phyloP scores from a whole-genome alignment of 1,140 invertebrate genomes.

The Halictus rubicundus region DNA sequence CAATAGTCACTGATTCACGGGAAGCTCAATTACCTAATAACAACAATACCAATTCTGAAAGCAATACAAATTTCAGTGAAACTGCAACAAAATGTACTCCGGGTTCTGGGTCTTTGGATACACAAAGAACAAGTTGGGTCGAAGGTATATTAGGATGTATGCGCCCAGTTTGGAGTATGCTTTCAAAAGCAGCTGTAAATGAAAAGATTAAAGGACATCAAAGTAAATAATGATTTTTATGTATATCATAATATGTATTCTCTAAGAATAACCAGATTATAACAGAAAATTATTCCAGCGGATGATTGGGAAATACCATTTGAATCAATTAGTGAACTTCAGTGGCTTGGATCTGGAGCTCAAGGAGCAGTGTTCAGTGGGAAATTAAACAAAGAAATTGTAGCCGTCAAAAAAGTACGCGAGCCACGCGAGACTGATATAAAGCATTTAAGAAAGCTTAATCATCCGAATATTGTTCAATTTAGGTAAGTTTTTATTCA shows the following conservation, averaged over 20 bases:
- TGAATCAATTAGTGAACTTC: conserved; percentile 93
- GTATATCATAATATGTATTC: background rate
- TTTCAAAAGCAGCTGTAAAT: conserved; percentile 88
- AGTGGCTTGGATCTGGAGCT: conserved; percentile 97
- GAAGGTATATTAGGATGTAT: conserved; percentile 93
- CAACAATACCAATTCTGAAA: conserved; percentile 72
- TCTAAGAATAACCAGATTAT: conserved; percentile 8
- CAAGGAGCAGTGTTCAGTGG: conserved; percentile 98
- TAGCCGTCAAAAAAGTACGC: conserved; percentile 98
- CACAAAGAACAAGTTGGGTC: conserved; percentile 86
- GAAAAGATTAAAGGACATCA: conserved; percentile 84
- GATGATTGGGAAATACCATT: conserved; percentile 98
- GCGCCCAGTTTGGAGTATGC: conserved; percentile 90
- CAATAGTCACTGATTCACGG: conserved; percentile 70
- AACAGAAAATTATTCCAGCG: conserved; percentile 52
- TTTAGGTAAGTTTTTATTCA: conserved; percentile 87
- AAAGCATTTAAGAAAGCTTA: conserved; percentile 94
- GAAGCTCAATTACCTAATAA: conserved; percentile 75
- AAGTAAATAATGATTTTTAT: conserved; percentile 69
- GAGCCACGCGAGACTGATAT: conserved; percentile 97
- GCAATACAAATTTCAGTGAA: conserved; percentile 70
- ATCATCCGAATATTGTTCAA: conserved; percentile 97
- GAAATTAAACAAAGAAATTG: conserved; percentile 89
- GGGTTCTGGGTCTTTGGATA: conserved; percentile 75
- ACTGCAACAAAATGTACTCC: conserved; percentile 71